phyloP scores from a whole-genome alignment of 2,888 invertebrate genomes.

The Cerastoderma edule region DNA sequence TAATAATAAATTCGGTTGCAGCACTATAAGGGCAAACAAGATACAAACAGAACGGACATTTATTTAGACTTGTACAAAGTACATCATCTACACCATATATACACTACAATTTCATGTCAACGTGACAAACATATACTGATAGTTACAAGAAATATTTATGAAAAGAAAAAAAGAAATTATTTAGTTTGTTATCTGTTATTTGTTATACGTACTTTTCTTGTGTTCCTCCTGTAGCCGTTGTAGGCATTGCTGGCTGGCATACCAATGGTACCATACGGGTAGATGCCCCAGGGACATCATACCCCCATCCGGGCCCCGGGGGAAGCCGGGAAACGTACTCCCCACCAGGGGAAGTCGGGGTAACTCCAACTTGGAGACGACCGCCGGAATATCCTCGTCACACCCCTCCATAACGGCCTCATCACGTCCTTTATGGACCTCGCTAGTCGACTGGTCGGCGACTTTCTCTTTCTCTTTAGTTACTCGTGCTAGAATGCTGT shows the following conservation, averaged over 20 bases:
- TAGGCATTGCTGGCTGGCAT: constrained; percentile 64
- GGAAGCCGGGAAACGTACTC: constrained; percentile 35
- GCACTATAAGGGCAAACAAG: too few relatives aligned
- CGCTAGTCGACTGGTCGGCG: too few relatives aligned
- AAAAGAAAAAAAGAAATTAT: too few relatives aligned
- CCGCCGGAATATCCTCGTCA: constrained; percentile 53
- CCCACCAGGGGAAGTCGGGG: constrained; percentile 45
- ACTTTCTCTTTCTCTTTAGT: constrained; percentile 52
- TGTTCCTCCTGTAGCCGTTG: constrained; percentile 54
- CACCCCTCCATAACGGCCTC: constrained; percentile 34
- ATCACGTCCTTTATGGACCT: constrained; percentile 33
- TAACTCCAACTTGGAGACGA: constrained; percentile 63
- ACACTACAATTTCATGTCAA: too few relatives aligned
- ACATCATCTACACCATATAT: too few relatives aligned
- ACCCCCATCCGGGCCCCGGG: constrained; percentile 35
- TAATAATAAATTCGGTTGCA: too few relatives aligned
- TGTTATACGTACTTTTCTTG: constrained; percentile 45
- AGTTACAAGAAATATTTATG: too few relatives aligned
- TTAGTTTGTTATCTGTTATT: too few relatives aligned
- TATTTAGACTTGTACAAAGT: too few relatives aligned
- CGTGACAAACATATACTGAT: too few relatives aligned
- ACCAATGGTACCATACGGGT: constrained; percentile 70
- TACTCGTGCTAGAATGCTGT: constrained; percentile 72
- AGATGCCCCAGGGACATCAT: constrained; percentile 54
- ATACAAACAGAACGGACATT: too few relatives aligned